Percentiles rank a stretch among this genome's conserved stretches.
Evolutionary conservation across 2,888 invertebrate species (phyloP).

Genomic region (Slavum lentiscoides): DNA sequence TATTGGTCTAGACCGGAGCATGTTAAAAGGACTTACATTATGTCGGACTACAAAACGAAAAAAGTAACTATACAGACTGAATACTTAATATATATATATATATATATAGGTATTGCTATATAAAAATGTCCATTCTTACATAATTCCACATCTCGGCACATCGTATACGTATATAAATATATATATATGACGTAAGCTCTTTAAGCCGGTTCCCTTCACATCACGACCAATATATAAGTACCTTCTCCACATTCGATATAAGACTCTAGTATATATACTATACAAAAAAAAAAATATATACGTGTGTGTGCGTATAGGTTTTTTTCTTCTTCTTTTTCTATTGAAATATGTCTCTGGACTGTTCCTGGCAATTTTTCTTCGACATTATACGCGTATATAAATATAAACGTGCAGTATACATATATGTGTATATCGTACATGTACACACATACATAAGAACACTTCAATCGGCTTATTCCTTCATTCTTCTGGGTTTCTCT

Average conservation of each 20-base stretch:
- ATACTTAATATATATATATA: slow-evolving; percentile 29
- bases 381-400: slow-evolving; percentile 4
- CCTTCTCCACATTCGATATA: slow-evolving; percentile 5
- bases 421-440: not conserved
- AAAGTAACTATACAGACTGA: slow-evolving; percentile 35
- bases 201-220: slow-evolving; percentile 45
- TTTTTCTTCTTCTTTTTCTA: slow-evolving; percentile 29
- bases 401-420: not conserved
- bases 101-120: slow-evolving; percentile 34
- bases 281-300: too few relatives aligned
- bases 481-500: not conserved
- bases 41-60: slow-evolving; percentile 28
- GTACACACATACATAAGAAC: not conserved
- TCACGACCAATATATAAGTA: slow-evolving; percentile 36
- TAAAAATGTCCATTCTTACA: slow-evolving; percentile 47
- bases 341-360: slow-evolving; percentile 48
- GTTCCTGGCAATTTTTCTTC: slow-evolving; percentile 40
- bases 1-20: slow-evolving; percentile 38
- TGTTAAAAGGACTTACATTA: slow-evolving; percentile 46
- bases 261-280: not conserved
- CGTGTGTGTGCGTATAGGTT: not conserved
- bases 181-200: slow-evolving; percentile 40
- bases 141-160: slow-evolving; percentile 25
- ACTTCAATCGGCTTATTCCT: slow-evolving; percentile 46
- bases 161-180: not conserved